These are phyloP conservation scores for Euborellia annulipes DNA, from an alignment of 1,140 invertebrate genomes.

Conservation along the genomic window DNA sequence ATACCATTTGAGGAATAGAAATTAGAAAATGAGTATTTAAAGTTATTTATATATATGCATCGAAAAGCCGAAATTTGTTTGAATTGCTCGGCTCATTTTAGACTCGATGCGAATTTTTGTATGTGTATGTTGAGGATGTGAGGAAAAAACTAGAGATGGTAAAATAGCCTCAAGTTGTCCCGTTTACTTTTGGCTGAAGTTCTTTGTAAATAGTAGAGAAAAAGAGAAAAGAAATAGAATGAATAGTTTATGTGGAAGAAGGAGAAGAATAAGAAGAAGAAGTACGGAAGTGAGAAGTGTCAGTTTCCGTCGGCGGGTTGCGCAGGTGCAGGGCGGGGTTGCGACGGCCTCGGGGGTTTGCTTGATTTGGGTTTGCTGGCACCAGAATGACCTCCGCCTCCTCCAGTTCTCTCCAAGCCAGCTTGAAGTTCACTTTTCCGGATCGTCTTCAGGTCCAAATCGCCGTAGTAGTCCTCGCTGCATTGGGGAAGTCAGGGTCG, in stretches of 20 bases:
- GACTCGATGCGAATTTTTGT: too few species aligned
- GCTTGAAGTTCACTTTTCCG: slow-evolving; percentile 76
- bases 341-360: not conserved
- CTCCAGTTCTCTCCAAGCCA: slow-evolving; percentile 50
- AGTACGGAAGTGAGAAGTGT: not conserved
- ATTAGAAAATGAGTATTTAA: too few species aligned
- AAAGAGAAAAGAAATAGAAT: not conserved
- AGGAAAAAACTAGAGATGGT: not conserved
- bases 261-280: slow-evolving; percentile 1
- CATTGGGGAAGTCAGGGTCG: slow-evolving; percentile 20
- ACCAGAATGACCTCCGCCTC: slow-evolving; percentile 11
- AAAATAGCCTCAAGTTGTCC: too few species aligned
- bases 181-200: too few species aligned
- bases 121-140: not conserved
- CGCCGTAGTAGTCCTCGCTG: slow-evolving; percentile 93
- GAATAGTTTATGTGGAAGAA: too few species aligned
- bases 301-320: not conserved
- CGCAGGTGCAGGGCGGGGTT: not conserved
- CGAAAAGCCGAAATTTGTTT: too few species aligned
- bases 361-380: slow-evolving; percentile 14
- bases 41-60: too few species aligned
- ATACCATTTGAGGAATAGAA: too few species aligned
- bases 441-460: slow-evolving; percentile 82
- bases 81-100: too few species aligned
- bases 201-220: not conserved